Evolutionary conservation across 2,888 invertebrate species (phyloP).

Genomic region (Cephus sareptanus): DNA sequence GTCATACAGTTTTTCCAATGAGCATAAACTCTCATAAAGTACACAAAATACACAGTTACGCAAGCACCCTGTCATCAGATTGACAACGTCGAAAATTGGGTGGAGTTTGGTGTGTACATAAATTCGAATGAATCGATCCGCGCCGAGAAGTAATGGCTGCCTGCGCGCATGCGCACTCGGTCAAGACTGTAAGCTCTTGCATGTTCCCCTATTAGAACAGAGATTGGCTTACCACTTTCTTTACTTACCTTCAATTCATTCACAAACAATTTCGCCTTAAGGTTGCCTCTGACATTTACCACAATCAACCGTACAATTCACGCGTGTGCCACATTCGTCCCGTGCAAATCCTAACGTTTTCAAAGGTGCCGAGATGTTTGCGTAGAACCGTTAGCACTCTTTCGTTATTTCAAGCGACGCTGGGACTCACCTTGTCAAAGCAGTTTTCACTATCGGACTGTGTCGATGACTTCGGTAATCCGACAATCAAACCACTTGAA

Average conservation of each 20-base stretch:
- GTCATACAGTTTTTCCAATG: neutral
- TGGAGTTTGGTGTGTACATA: neutral
- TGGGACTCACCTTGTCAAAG: neutral
- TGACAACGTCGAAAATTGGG: neutral
- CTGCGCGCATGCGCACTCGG: neutral
- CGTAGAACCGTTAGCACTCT: neutral
- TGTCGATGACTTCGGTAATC: neutral
- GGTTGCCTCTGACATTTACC: slow-evolving; percentile 16
- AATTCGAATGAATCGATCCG: neutral
- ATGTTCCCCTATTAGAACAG: neutral
- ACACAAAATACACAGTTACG: neutral
- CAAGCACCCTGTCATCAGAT: neutral
- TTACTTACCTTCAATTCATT: neutral
- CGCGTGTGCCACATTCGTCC: neutral
- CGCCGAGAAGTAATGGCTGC: neutral
- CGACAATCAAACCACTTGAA: slow-evolving; percentile 15
- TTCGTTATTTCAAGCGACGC: neutral
- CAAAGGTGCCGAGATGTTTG: neutral
- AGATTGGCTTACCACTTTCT: neutral
- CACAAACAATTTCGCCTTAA: neutral
- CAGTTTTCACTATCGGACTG: neutral
- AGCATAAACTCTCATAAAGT: neutral
- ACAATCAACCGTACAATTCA: neutral
- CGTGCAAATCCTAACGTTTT: neutral
- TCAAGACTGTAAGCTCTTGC: neutral